Conservation (phyloP, 2,797 vertebrate species). For the Takifugu rubripes region DNA sequence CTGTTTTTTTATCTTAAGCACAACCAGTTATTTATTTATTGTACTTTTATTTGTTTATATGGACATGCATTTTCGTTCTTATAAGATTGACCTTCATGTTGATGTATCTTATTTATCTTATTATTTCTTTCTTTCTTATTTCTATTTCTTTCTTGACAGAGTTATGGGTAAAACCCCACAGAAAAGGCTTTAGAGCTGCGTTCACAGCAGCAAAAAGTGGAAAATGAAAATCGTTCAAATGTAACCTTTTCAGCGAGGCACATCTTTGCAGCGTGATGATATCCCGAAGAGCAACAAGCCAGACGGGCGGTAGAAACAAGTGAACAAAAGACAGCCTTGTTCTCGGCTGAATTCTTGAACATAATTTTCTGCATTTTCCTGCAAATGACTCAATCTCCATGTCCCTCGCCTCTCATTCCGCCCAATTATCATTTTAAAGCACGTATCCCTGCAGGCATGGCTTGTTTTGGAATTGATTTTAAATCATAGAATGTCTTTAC, state of each 20-base stretch:
- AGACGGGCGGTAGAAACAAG: conserved; percentile 46
- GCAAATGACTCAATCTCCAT: conserved; percentile 72
- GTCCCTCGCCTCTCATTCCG: conserved; percentile 65
- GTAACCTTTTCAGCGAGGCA: conserved; percentile 39
- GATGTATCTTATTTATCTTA: too few relatives aligned
- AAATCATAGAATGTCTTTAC: too few relatives aligned
- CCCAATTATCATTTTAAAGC: conserved; percentile 62
- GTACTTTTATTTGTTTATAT: too few relatives aligned
- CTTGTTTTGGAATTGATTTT: conserved; percentile 33
- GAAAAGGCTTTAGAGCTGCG: not conserved
- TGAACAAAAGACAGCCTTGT: conserved; percentile 68
- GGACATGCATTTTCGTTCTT: too few relatives aligned
- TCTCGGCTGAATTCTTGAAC: conserved; percentile 68
- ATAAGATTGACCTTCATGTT: too few relatives aligned
- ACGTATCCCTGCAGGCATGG: conserved; percentile 33
- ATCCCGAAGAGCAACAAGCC: conserved; percentile 51
- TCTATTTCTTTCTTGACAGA: too few relatives aligned
- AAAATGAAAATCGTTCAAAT: conserved; percentile 26
- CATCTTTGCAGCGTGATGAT: conserved; percentile 46
- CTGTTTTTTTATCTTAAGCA: too few relatives aligned
- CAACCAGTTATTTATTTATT: too few relatives aligned
- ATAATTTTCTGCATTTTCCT: conserved; percentile 77
- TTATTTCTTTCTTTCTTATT: too few relatives aligned
- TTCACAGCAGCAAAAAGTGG: not conserved
- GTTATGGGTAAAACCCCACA: too few relatives aligned